phyloP scores from a whole-genome alignment of 2,113 vertebrate genomes.

The Chascanopsetta lugubris region DNA sequence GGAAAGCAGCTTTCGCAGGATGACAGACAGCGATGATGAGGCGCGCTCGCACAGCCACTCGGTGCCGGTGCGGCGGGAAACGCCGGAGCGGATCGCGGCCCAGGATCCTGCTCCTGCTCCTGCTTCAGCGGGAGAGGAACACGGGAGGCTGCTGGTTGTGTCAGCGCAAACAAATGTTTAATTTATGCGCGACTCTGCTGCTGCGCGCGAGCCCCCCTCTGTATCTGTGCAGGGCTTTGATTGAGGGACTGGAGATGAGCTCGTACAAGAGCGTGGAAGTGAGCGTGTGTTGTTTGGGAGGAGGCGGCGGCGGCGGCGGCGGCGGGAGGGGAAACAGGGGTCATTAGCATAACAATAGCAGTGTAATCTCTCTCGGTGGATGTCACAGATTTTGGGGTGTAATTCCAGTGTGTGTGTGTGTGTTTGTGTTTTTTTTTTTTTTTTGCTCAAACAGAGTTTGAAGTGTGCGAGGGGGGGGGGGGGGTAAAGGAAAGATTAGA shows the following conservation, averaged over 20 bases:
- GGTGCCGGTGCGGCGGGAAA: slow-evolving; percentile 6
- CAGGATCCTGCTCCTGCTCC: slow-evolving; percentile 47
- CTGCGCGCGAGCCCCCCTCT: neutral
- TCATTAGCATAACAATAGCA: slow-evolving; percentile 89
- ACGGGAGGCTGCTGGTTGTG: slow-evolving; percentile 29
- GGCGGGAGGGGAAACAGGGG: slow-evolving; percentile 61
- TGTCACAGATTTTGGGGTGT: slow-evolving; percentile 42
- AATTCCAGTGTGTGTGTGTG: slow-evolving; percentile 72
- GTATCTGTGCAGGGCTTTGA: slow-evolving; percentile 32
- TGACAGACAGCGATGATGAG: slow-evolving; percentile 88
- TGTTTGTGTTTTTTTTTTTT: no score
- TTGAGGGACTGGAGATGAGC: slow-evolving; percentile 27
- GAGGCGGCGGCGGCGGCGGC: slow-evolving; percentile 12
- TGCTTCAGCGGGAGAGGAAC: slow-evolving; percentile 30
- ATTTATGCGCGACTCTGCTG: slow-evolving; percentile 18
- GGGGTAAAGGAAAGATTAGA: slow-evolving; percentile 62
- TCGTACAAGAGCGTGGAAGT: slow-evolving; percentile 13
- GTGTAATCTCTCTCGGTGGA: slow-evolving; percentile 57
- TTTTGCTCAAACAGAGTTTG: slow-evolving; percentile 87
- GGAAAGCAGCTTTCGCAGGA: slow-evolving; percentile 78
- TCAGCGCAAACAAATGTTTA: slow-evolving; percentile 28
- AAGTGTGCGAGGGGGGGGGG: slow-evolving; percentile 55
- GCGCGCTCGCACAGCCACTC: slow-evolving; percentile 33
- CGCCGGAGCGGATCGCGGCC: slow-evolving; percentile 32
- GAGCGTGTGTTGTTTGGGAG: slow-evolving; percentile 14